A percentile compares a stretch with the other conserved stretches of the same genome.
phyloP scores from a whole-genome alignment of 2,113 vertebrate species.

The Corythoichthys haematopterus region DNA sequence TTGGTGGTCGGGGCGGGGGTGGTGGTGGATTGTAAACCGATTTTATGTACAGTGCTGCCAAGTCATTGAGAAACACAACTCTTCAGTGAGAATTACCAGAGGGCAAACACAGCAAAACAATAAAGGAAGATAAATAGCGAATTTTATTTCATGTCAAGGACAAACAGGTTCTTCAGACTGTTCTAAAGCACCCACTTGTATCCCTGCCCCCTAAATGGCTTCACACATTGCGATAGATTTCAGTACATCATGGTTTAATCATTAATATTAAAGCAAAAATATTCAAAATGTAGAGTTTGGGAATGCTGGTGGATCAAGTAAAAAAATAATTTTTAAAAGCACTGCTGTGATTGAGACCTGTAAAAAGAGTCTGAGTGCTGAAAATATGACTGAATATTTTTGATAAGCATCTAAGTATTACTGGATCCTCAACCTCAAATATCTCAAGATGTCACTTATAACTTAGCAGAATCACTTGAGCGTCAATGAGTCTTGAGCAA shows the following conservation, averaged over 20 bases:
- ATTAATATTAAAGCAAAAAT: conserved; percentile 56
- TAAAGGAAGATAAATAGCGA: conserved; percentile 64
- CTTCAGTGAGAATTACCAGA: conserved; percentile 65
- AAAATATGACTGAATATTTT: conserved; percentile 21
- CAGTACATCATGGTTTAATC: conserved; percentile 32
- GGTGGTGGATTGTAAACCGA: conserved; percentile 52
- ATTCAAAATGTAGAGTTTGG: conserved; percentile 46
- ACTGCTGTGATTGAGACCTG: conserved; percentile 32
- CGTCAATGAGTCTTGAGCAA: conserved; percentile 34
- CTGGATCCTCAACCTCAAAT: conserved; percentile 20
- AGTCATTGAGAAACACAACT: conserved; percentile 69
- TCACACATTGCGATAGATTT: conserved; percentile 44
- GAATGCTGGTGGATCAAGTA: conserved; percentile 46
- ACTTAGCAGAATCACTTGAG: conserved; percentile 44
- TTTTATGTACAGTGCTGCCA: conserved; percentile 54
- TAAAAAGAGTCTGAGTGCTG: conserved; percentile 26
- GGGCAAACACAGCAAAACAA: conserved; percentile 68
- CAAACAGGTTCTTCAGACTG: conserved; percentile 56
- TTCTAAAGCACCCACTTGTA: conserved; percentile 57
- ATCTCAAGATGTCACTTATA: conserved; percentile 47
- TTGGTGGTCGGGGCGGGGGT: background rate
- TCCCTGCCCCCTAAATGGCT: conserved; percentile 20
- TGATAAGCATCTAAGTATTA: conserved; percentile 26
- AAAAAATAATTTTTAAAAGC: conserved; percentile 47
- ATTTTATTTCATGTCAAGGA: conserved; percentile 75